These are phyloP conservation scores for Oscheius sp. DNA, from an alignment of 1,140 invertebrate species.

Conservation along the genomic window DNA sequence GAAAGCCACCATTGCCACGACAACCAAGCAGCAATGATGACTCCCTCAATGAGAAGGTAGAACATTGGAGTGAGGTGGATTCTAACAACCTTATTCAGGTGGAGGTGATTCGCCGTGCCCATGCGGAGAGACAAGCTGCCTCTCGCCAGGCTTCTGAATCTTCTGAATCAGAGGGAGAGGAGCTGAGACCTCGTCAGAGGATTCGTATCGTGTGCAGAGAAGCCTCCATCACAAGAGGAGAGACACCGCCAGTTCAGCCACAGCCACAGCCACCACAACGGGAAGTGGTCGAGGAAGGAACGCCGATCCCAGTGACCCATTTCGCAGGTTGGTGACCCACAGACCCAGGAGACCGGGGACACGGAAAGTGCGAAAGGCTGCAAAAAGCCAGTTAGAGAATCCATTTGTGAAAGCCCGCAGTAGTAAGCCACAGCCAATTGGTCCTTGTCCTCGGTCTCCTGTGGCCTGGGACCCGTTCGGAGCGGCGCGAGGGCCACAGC, in stretches of 20 bases:
- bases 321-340: slow-evolving; percentile 42
- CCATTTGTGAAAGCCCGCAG: too few relatives aligned
- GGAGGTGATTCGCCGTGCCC: slow-evolving; percentile 42
- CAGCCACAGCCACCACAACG: neutral
- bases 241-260: neutral
- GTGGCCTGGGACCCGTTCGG: too few relatives aligned
- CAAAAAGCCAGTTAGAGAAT: too few relatives aligned
- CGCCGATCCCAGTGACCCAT: slow-evolving; percentile 37
- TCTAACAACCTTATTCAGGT: slow-evolving; percentile 18
- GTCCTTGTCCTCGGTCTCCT: too few relatives aligned
- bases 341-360: too few relatives aligned
- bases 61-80: neutral
- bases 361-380: too few relatives aligned
- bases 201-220: slow-evolving; percentile 29
- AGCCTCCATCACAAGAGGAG: slow-evolving; percentile 14
- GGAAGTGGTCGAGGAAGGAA: slow-evolving; percentile 9
- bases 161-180: slow-evolving; percentile 27
- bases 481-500: too few relatives aligned
- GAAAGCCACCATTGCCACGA: slow-evolving; percentile 48
- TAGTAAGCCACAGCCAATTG: too few relatives aligned
- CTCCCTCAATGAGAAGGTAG: slow-evolving; percentile 39
- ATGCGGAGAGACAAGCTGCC: slow-evolving; percentile 41
- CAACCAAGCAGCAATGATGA: slow-evolving; percentile 41
- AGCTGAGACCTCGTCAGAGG: slow-evolving; percentile 12
- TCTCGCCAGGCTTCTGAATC: slow-evolving; percentile 20